Evolutionary conservation across 2,113 vertebrate species (phyloP), one percentile per base, ranked within the genome.

Genomic region (Tringa solitaria): DNA sequence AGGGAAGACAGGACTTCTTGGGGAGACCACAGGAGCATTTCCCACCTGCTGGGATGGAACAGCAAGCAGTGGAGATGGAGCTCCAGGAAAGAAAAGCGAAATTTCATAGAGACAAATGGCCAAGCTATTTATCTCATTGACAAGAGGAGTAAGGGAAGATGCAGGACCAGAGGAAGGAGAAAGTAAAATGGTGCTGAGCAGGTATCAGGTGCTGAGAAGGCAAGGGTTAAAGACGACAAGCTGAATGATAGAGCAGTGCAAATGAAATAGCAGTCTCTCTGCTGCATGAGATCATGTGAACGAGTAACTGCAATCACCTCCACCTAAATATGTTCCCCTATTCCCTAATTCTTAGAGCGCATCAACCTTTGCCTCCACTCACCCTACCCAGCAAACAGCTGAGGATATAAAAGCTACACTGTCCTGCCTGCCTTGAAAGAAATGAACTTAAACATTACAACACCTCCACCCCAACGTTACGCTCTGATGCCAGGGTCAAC

Each of bases 401-500:
- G 37, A 90, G 94, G 74, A 91, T 77, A 97, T 81, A 97, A 97
- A 97, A 96, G 96, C 87, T 81, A 85, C 95, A 78, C 45, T 97
- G 95, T 97, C 67, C 79, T 0, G 1, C 65, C 74, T 95, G 81
- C 80, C 81, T 96, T 84, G 72, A 91, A 90, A 96, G 95, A 97
- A 95, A 96, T 89, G 90, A 95, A 85, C 75, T 80, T 19, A 18
- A 94, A 68, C 92, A 90, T 95, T 95, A 96, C 89, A 96, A 76
- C 81, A 85, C 59, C 65, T 89, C 68, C 69, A 68, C 45, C 48
- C 63, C 75, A 95, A 77, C 16, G 74, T 83, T 64, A 84, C 24
- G 75, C 79, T 92, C 84, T 51, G 82, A 95, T 89, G 95, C 95
- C 92, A 97, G 95, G 90, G 97, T 97, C 97, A 98, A 98, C 97